These are phyloP conservation scores for Peromyscus californicus DNA, from an alignment of 2,113 vertebrate genomes.

Conservation along the genomic window DNA sequence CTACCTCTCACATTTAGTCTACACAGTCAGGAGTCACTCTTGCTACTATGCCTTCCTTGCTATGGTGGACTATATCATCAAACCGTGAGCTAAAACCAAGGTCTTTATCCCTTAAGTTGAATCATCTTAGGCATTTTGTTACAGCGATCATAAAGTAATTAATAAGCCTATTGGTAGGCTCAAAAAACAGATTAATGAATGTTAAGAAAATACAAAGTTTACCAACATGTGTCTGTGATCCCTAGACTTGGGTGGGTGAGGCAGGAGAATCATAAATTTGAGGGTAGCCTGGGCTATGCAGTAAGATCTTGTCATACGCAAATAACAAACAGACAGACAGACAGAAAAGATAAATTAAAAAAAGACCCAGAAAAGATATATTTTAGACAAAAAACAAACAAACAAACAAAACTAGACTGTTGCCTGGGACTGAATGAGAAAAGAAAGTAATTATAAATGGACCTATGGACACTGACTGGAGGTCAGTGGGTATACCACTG, in stretches of 20 bases:
- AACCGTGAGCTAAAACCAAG: not conserved
- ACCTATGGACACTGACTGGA: not conserved
- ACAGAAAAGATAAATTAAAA: not conserved
- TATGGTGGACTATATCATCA: not conserved
- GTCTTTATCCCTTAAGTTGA: not conserved
- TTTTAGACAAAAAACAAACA: slow-evolving; percentile 27
- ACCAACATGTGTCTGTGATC: not conserved
- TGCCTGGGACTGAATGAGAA: not conserved
- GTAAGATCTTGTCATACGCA: not conserved
- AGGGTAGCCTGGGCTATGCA: not conserved
- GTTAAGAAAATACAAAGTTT: slow-evolving; percentile 24
- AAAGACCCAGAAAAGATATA: not conserved
- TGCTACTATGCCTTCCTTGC: too few species aligned
- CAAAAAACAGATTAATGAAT: not conserved
- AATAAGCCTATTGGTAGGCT: not conserved
- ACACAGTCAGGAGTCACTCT: not conserved
- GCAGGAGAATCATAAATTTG: not conserved
- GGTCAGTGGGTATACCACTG: not conserved
- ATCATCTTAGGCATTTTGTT: not conserved
- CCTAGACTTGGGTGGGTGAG: not conserved
- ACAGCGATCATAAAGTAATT: not conserved
- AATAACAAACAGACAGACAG: not conserved
- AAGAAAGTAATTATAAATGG: slow-evolving; percentile 19
- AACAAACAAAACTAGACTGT: slow-evolving; percentile 2
- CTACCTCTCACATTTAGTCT: not conserved